Evolutionary conservation across 2,797 vertebrate species (phyloP).

Genomic region (Chelon labrosus): DNA sequence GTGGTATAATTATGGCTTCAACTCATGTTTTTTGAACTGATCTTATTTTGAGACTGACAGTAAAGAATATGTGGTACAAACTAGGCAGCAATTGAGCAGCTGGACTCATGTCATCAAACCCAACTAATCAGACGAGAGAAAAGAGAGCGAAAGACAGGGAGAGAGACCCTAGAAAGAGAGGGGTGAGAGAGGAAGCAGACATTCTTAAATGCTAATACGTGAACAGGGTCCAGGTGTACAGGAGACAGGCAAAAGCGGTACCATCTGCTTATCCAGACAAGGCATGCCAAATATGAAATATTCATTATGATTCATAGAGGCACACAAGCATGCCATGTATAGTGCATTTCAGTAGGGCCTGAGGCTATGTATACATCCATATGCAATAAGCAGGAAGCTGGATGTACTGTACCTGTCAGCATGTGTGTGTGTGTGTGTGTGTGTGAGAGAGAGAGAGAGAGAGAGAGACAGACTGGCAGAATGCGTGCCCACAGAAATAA

Average conservation of each 20-base stretch:
- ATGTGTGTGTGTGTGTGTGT: constrained; percentile 46
- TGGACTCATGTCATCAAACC: constrained; percentile 23
- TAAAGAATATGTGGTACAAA: constrained; percentile 28
- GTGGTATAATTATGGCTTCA: background rate
- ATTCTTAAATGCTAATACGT: constrained; percentile 57
- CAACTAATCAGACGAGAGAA: constrained; percentile 29
- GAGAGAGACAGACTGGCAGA: constrained; percentile 3
- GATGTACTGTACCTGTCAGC: constrained; percentile 13
- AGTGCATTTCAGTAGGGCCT: constrained; percentile 45
- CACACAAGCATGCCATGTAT: constrained; percentile 53
- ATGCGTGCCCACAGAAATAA: constrained; percentile 51
- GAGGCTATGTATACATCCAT: constrained; percentile 56
- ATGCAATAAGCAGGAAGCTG: constrained; percentile 50
- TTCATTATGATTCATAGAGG: constrained; percentile 74
- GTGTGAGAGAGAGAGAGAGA: constrained; percentile 1
- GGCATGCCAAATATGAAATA: constrained; percentile 73
- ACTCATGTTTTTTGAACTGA: background rate
- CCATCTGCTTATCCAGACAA: constrained; percentile 74
- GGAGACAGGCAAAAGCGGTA: constrained; percentile 56
- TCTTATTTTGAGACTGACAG: constrained; percentile 17
- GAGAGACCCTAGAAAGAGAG: constrained; percentile 9
- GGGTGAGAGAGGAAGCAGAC: constrained; percentile 13
- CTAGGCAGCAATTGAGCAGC: constrained; percentile 16
- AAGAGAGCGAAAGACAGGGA: background rate
- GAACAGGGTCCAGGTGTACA: constrained; percentile 67